A percentile compares a stretch with the other conserved stretches of the same genome.
phyloP scores from a whole-genome alignment of 64 coral and sea anemone genomes.

The Exaiptasia diaphana region DNA sequence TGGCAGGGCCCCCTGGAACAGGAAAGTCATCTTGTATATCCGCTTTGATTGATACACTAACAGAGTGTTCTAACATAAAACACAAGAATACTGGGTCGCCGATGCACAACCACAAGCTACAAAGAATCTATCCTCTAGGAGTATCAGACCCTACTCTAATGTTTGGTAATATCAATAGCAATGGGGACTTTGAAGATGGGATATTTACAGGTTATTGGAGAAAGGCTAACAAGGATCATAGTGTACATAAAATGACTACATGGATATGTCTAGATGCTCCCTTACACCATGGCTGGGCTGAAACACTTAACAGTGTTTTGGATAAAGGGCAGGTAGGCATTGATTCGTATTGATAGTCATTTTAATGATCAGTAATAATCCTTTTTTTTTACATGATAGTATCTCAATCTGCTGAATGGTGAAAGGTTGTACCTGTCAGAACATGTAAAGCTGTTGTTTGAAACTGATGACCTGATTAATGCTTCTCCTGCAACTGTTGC shows the following conservation, averaged over 20 bases:
- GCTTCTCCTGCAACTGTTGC: conserved; percentile 87
- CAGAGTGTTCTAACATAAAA: conserved; percentile 70
- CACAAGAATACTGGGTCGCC: conserved; percentile 90
- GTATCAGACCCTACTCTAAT: conserved; percentile 85
- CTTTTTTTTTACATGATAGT: conserved; percentile 46
- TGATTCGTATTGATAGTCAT: too few species aligned
- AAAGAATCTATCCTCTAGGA: conserved; percentile 75
- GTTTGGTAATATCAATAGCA: conserved; percentile 79
- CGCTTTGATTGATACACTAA: conserved; percentile 75
- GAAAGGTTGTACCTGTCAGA: conserved; percentile 82
- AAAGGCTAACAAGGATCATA: conserved; percentile 95
- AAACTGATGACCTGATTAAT: conserved; percentile 82
- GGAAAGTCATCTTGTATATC: conserved; percentile 91
- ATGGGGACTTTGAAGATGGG: conserved; percentile 80
- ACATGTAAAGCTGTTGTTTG: conserved; percentile 86
- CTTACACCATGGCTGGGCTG: conserved; percentile 88
- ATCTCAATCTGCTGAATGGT: conserved; percentile 83
- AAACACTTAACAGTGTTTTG: conserved; percentile 82
- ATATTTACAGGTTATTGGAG: conserved; percentile 91
- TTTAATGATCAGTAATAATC: not conserved
- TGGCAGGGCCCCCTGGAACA: conserved; percentile 73
- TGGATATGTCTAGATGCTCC: conserved; percentile 95
- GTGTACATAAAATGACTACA: conserved; percentile 89
- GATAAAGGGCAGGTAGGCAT: conserved; percentile 78
- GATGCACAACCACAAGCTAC: conserved; percentile 85